These are phyloP conservation scores for Polymixis flavicincta DNA, from an alignment of 2,888 invertebrate species.

Conservation along the genomic window DNA sequence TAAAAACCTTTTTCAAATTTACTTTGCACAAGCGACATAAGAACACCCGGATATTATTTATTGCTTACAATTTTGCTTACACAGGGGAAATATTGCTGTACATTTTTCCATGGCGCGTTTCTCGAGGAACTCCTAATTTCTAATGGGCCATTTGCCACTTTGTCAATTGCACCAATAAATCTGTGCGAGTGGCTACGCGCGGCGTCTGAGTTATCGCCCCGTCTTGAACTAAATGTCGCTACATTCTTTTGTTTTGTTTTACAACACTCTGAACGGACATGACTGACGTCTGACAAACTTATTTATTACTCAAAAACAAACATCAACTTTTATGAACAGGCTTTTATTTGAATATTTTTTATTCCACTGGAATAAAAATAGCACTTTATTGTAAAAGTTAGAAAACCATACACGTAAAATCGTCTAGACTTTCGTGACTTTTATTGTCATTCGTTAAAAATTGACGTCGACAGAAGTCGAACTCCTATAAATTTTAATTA, in stretches of 20 bases:
- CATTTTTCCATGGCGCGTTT: constrained; percentile 84
- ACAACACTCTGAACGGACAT: constrained; percentile 56
- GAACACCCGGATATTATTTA: constrained; percentile 83
- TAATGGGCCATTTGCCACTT: constrained; percentile 91
- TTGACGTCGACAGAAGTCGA: constrained; percentile 67
- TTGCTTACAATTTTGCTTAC: constrained; percentile 87
- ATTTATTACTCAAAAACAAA: constrained; percentile 36
- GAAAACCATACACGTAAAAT: constrained; percentile 59
- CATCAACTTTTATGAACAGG: constrained; percentile 23
- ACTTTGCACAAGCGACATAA: constrained; percentile 65
- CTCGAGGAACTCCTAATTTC: constrained; percentile 88
- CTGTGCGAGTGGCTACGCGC: constrained; percentile 80
- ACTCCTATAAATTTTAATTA: constrained; percentile 78
- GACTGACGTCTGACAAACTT: constrained; percentile 54
- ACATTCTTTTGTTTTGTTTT: constrained; percentile 86
- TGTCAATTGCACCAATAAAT: constrained; percentile 91
- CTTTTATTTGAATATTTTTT: constrained; percentile 33
- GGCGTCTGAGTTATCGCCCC: constrained; percentile 83
- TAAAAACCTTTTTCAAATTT: constrained; percentile 65
- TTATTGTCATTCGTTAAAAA: constrained; percentile 66
- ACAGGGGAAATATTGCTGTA: constrained; percentile 86
- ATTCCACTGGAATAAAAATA: constrained; percentile 38
- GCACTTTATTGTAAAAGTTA: constrained; percentile 60
- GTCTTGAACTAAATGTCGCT: constrained; percentile 84
- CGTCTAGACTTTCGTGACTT: constrained; percentile 63